phyloP scores from a whole-genome alignment of 2,113 vertebrate species.

The Lagopus leucura region DNA sequence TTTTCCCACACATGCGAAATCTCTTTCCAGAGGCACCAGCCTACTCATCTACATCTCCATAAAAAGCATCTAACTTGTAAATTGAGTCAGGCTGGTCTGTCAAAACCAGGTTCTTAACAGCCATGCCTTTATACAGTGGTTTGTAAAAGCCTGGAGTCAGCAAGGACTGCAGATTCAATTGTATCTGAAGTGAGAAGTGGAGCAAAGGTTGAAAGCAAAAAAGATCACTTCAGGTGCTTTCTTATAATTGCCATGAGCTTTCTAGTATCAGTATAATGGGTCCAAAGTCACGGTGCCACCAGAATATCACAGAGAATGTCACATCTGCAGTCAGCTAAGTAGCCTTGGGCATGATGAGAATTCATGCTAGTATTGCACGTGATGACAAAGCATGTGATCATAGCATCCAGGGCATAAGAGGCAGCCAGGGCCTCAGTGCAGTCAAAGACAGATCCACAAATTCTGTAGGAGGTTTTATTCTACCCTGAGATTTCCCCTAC shows the following conservation, averaged over 20 bases:
- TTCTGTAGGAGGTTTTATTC: not conserved
- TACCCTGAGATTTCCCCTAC: not conserved
- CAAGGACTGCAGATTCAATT: not conserved
- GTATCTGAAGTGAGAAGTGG: not conserved
- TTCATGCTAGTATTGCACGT: not conserved
- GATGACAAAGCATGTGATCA: not conserved
- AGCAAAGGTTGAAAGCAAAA: not conserved
- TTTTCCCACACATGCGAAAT: constrained; percentile 29
- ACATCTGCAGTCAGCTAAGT: not conserved
- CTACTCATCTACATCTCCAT: constrained; percentile 24
- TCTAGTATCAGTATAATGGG: not conserved
- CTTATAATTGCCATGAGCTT: not conserved
- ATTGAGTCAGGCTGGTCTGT: constrained; percentile 14
- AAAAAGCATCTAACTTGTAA: constrained; percentile 45
- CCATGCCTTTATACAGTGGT: not conserved
- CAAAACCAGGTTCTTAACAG: constrained; percentile 23
- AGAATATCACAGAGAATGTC: not conserved
- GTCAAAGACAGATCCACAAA: not conserved
- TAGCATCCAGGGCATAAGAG: not conserved
- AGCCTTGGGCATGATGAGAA: not conserved
- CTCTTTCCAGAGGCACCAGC: constrained; percentile 33
- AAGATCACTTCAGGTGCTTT: not conserved
- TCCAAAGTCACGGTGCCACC: not conserved
- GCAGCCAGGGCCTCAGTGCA: not conserved
- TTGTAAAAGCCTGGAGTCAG: constrained; percentile 16